Evolutionary conservation across 2,888 invertebrate species (phyloP), one percentile per base, ranked within the genome.

Genomic region (Lacanobia wlatinum): DNA sequence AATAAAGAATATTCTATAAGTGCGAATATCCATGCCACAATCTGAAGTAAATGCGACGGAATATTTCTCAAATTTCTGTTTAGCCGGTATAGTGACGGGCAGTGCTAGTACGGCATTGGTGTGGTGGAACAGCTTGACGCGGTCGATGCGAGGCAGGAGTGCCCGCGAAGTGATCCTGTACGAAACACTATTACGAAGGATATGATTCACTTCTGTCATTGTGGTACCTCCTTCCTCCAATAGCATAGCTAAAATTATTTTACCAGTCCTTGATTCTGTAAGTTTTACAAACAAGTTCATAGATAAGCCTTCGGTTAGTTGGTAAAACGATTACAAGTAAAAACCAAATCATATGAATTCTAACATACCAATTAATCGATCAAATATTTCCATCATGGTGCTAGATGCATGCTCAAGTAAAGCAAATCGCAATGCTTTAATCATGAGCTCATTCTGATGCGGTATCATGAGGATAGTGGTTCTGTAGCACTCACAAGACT

Each of bases 21-120:
- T 93, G 16, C 96, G 93, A 70, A 96, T 90, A 77, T 96, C 96
- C 93, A 95, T 93, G 46, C 94, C 94, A 73, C 94, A 95, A 10
- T 94, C 93, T 2, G 96, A 96, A 12, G 92, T 93, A n/a, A 96
- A 88, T 10, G 91, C 92, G 9, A 96, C 76, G 2, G 92, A 84
- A 78, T 93, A 94, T 85, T 94, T 95, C 70, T 95, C 94, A 1
- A 90, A 80, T 59, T 89, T 91, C 48, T 92, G 91, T 8, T 88
- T 85, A 2, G 82, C 77, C 0, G 93, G 92, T 67, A 94, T 72
- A 8, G 93, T 94, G 53, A 94, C 83, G 0, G 93, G 94, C 43
- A 96, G 76, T 3, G 91, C 84, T 18, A 94, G 70, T 28, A 91
- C 78, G 1, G 89, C 90, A 14, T 86, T 85, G 2, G 92, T 90